Evolutionary conservation across 2,113 vertebrate species (phyloP), one percentile per base, ranked within the genome.

Genomic region (Oostethus manadensis): DNA sequence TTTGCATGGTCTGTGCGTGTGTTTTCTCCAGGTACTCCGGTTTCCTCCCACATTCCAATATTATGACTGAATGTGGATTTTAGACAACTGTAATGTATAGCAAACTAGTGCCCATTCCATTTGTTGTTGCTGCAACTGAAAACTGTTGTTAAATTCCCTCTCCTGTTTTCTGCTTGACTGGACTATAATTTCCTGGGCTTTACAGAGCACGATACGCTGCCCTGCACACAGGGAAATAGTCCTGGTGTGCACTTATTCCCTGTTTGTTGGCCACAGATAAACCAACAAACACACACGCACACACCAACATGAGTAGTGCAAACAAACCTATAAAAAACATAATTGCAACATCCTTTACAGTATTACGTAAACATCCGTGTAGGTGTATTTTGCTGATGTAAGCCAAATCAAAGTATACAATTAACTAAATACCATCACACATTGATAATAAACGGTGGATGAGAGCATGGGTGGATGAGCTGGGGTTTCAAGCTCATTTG

Each of bases 151-250:
- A 73, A 84, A 85, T 86, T 86, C 80, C 70, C 67, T 49, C 68
- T 85, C 55, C 84, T 84, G 78, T 85, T 89, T 90, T 89, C 86
- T 86, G 87, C 88, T 89, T 87, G 85, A 76, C 62, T 90, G 86
- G 75, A 75, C 80, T 81, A 76, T 89, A 86, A 89, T 91, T 87
- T 90, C 72, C 83, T 78, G 79, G 80, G 78, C 79, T 87, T 86
- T 86, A 73, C 78, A 83, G 70, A 83, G 76, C 80, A 79, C 67
- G 79, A 73, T 56, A 80, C 65, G 80, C 84, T 86, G 82, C 58
- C 84, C 80, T 88, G 85, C 76, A 82, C 84, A 86, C 79, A 76
- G 76, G 81, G 70, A 89, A 86, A 84, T 82, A 74, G 76, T 57
- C 73, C 81, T 69, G 74, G 81, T 80, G 81, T 80, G 64, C 78